Evolutionary conservation across 2,113 vertebrate species (phyloP), one percentile per base, ranked within the genome.

Genomic region (Sebastes schlegelii): DNA sequence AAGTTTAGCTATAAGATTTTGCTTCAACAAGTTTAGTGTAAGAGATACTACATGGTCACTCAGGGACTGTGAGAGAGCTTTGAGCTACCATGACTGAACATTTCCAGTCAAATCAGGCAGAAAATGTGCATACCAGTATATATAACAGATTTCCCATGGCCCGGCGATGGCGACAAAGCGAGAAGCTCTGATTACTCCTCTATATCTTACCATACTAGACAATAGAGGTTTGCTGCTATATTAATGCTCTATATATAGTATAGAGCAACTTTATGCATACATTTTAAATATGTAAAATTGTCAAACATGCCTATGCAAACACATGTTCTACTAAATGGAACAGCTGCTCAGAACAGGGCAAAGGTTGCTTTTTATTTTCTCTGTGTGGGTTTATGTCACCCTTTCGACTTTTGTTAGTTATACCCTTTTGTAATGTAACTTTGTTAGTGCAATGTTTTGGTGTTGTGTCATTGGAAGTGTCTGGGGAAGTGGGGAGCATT

Each of bases 341-440:
- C 40, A 49, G 19, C 2, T 17, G n/a, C 23, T 19, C 13, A 23
- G 49, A 74, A 78, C 46, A 77, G 84, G 60, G 70, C 85, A 90
- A 89, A 89, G 90, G 63, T 87, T 34, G 34, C 34, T 34, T 34
- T 34, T 34, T 34, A 34, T 34, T 34, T 34, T 34, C 34, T 34
- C 34, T 34, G 34, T 34, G 34, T 34, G 34, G 34, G 34, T 34
- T 34, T 34, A 34, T 34, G 34, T 34, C 34, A 34, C 0, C 34
- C 34, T 4, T 34, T 34, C 34, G 3, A 34, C 34, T 34, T 34
- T 34, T 34, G 34, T 34, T 34, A 34, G 34, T 34, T 4, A 34
- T 34, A 34, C 34, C 34, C 34, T 34, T 34, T 34, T 34, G 0
- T 34, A 34, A 34, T 34, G 34, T 34, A 34, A 34, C 34, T 34